These are phyloP conservation scores for Steinernema hermaphroditum DNA, from an alignment of 2,888 invertebrate species.

Conservation along the genomic window DNA sequence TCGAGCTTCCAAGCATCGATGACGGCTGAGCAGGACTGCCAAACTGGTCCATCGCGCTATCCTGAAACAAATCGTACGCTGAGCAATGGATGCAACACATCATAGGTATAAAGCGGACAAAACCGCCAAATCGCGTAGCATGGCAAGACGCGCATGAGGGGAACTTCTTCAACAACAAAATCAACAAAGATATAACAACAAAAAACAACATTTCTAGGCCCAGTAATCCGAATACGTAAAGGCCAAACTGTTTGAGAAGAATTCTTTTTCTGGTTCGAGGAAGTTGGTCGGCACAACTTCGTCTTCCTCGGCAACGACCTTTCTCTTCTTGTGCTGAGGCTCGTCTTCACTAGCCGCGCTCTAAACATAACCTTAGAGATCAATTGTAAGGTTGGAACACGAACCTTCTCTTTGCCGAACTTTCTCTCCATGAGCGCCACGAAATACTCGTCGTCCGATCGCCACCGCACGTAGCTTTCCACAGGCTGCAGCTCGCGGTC, in stretches of 20 bases:
- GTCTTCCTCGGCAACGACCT: neutral
- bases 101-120: too few species aligned
- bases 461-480: slow-evolving; percentile 19
- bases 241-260: slow-evolving; percentile 9
- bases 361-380: too few species aligned
- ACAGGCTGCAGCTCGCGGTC: slow-evolving; percentile 24
- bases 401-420: slow-evolving; percentile 15
- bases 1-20: slow-evolving; percentile 11
- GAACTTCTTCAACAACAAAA: neutral
- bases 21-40: slow-evolving; percentile 14
- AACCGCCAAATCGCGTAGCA: too few species aligned
- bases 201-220: neutral
- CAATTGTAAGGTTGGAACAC: neutral
- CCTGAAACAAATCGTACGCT: neutral
- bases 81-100: too few species aligned
- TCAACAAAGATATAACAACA: slow-evolving; percentile 10
- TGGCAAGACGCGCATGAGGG: too few species aligned
- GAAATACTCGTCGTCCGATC: slow-evolving; percentile 8
- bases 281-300: slow-evolving; percentile 7
- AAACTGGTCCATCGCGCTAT: slow-evolving; percentile 7
- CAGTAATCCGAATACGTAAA: slow-evolving; percentile 29
- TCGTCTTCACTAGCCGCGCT: neutral
- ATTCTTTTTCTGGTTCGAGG: neutral
- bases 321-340: neutral
- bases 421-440: slow-evolving; percentile 19